Conservation (phyloP, 35 echinoderm and acorn worm species). For the Stichopus chloronotus region DNA sequence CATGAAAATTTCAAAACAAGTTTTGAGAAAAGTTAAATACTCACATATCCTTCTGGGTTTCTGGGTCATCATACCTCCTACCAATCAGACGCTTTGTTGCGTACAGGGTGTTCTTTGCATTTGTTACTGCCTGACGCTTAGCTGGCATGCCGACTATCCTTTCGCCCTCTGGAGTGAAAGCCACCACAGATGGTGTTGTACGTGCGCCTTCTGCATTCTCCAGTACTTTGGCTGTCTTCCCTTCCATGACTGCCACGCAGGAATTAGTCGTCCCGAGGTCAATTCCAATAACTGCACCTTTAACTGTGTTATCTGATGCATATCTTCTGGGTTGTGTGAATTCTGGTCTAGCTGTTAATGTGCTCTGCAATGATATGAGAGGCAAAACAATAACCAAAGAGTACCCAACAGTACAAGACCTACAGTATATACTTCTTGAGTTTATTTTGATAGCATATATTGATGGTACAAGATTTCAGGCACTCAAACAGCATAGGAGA, state of each 20-base stretch:
- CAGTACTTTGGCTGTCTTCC: constrained; percentile 86
- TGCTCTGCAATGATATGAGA: constrained; percentile 56
- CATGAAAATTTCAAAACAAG: not conserved
- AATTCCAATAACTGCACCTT: constrained; percentile 85
- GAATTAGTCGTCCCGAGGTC: constrained; percentile 99
- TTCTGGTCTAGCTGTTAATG: constrained; percentile 58
- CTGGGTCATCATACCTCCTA: constrained; percentile 82
- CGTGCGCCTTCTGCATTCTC: constrained; percentile 97
- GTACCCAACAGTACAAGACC: too few relatives aligned
- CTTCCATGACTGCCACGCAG: constrained; percentile 98
- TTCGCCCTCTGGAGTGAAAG: constrained; percentile 89
- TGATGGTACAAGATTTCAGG: too few relatives aligned
- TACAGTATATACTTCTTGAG: too few relatives aligned
- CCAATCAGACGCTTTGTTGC: constrained; percentile 94
- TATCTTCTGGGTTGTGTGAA: constrained; percentile 59
- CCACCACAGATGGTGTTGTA: constrained; percentile 97
- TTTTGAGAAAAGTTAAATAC: constrained; percentile 20
- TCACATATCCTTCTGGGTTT: constrained; percentile 96
- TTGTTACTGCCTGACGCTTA: constrained; percentile 97
- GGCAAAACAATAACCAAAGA: not conserved
- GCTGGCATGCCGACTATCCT: constrained; percentile 90
- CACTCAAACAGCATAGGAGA: too few relatives aligned
- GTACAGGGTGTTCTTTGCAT: constrained; percentile 89
- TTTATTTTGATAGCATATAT: too few relatives aligned
- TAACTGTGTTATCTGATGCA: constrained; percentile 73